A percentile compares a stretch with the other conserved stretches of the same genome.
phyloP scores from a whole-genome alignment of 1,140 invertebrate genomes.

The Polypedilum pembai region DNA sequence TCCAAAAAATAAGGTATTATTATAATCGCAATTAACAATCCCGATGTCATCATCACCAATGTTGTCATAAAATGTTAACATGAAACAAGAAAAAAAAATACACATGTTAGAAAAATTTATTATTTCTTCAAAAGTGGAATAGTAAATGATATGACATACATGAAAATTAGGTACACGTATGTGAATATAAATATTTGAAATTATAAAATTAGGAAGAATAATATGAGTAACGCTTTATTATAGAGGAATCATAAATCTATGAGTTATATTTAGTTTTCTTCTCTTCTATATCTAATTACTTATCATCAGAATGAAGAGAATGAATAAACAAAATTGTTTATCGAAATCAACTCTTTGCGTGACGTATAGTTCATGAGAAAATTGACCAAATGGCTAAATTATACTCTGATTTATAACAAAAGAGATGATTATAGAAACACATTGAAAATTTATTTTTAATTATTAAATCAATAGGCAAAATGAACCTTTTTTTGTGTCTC shows the following conservation, averaged over 20 bases:
- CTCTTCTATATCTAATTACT: background rate
- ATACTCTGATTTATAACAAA: conserved; percentile 13
- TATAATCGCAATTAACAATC: conserved; percentile 24
- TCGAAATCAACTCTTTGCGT: background rate
- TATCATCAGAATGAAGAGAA: background rate
- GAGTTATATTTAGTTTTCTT: background rate
- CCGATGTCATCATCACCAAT: conserved; percentile 20
- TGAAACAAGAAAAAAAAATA: conserved; percentile 27
- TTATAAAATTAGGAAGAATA: background rate
- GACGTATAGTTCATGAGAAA: background rate
- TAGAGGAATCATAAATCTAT: background rate
- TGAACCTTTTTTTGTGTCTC: background rate
- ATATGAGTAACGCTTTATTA: no score
- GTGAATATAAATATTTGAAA: background rate
- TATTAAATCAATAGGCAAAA: background rate
- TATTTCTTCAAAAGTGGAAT: background rate
- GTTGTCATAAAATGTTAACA: conserved; percentile 26
- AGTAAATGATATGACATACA: background rate
- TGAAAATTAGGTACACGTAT: background rate
- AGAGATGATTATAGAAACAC: background rate
- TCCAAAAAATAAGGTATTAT: conserved; percentile 17
- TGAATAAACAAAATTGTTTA: background rate
- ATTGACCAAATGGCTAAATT: background rate
- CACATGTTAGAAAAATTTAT: conserved; percentile 15
- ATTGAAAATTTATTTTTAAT: background rate